Percentiles rank a stretch among this genome's conserved stretches.
phyloP scores from a whole-genome alignment of 2,113 vertebrate species.

The Perccottus glenii region DNA sequence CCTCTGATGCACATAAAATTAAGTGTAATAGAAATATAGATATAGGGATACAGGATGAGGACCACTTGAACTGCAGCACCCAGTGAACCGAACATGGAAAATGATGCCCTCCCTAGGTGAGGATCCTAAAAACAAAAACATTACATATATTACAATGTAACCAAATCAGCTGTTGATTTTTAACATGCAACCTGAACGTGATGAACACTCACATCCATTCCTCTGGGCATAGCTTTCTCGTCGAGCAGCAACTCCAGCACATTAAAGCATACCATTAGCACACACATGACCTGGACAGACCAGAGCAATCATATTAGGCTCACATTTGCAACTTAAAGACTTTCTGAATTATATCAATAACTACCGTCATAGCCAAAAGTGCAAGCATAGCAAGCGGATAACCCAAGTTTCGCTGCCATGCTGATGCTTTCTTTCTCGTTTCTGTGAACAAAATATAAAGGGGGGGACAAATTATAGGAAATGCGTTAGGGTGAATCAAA shows the following conservation, averaged over 20 bases:
- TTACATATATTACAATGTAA: not conserved
- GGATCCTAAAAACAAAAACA: slow-evolving; percentile 77
- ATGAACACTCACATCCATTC: slow-evolving; percentile 86
- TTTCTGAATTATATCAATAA: not conserved
- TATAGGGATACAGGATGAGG: slow-evolving; percentile 96
- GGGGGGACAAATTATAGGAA: not conserved
- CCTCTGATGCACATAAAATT: not conserved
- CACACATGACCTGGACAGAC: slow-evolving; percentile 86
- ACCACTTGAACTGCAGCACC: slow-evolving; percentile 93
- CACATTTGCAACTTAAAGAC: not conserved
- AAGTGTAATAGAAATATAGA: slow-evolving; percentile 17
- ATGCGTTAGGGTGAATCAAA: not conserved
- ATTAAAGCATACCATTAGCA: slow-evolving; percentile 93
- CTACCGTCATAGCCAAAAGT: slow-evolving; percentile 89
- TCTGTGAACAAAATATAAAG: slow-evolving; percentile 71
- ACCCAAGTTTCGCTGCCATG: slow-evolving; percentile 95
- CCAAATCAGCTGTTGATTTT: not conserved
- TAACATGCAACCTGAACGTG: not conserved
- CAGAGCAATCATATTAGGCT: not conserved
- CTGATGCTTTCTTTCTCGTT: slow-evolving; percentile 86
- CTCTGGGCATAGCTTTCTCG: slow-evolving; percentile 91
- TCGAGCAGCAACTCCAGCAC: slow-evolving; percentile 94
- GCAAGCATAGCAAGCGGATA: slow-evolving; percentile 94
- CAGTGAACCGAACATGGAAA: slow-evolving; percentile 93
- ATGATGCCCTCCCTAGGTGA: slow-evolving; percentile 90